Base-by-base conservation (phyloP, 2,888 invertebrate species). In the Sacculina carcini region DNA sequence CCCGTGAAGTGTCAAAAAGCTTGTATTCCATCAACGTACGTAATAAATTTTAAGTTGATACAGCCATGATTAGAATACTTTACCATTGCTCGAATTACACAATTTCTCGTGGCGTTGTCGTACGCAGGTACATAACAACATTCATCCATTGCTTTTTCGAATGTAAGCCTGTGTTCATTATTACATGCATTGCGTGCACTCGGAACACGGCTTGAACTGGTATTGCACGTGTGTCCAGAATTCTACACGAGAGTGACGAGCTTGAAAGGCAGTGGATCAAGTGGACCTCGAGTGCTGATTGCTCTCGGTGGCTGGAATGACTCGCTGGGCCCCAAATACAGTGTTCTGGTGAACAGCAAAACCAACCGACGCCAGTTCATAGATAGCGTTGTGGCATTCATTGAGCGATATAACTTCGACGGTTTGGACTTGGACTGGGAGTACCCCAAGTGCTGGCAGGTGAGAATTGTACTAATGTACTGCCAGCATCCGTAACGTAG, bases 391-490 rank as follows among this genome's bases (percentile, higher is more conserved):
- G 59, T 78, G 1, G 68, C 71, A 53, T 78, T 79, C 59, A 66
- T 82, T 36, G 73, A 75, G 53, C 73, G 76, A 62, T 78, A 79
- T 67, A 72, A 73, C 49, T 84, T 85, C 61, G 81, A 85, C 60
- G 85, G 85, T 3, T 66, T 84, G 23, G 84, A 85, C 62, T 69
- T 92, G 24, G 87, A 89, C 60, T 85, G 83, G 84, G 83, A 84
- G 62, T 90, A 83, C 65, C 84, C 84, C 6, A 82, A 78, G 56
- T 87, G 81, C 61, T 78, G 77, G 74, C 78, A 80, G 69, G 78
- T 78, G 61, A 56, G 57, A 2, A 10, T 7, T 16, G n/a, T 21
- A n/a, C n/a, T n/a, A n/a, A n/a, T 42, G 12, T 48, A 47, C 19
- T 10, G 19, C 24, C 14, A 14, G 14, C 7, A 48, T 16, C 19